phyloP scores from a whole-genome alignment of 2,888 invertebrate genomes.

The Melanostoma mellinum region DNA sequence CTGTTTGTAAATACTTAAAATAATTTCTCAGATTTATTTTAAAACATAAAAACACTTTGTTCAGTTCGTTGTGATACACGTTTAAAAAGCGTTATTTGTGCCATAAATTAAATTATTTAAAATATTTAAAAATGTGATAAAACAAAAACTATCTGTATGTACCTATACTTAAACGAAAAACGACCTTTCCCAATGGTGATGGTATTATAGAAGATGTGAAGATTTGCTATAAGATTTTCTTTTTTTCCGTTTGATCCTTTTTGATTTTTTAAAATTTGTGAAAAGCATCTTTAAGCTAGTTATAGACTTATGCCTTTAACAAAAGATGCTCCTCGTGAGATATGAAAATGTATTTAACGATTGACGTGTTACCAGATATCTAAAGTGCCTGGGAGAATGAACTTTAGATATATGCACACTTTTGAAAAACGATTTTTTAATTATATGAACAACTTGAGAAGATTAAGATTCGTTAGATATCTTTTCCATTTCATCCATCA shows the following conservation, averaged over 20 bases:
- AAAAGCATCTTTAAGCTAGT: neutral
- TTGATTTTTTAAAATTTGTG: neutral
- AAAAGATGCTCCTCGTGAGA: neutral
- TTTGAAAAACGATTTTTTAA: neutral
- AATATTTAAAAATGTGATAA: slow-evolving; percentile 24
- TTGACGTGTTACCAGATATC: neutral
- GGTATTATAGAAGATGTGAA: slow-evolving; percentile 60
- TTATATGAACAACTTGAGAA: slow-evolving; percentile 14
- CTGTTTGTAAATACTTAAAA: slow-evolving; percentile 64
- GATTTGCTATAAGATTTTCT: slow-evolving; percentile 33
- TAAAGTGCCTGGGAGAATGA: slow-evolving; percentile 28
- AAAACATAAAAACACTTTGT: slow-evolving; percentile 4
- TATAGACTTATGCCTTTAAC: neutral
- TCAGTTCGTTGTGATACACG: slow-evolving; percentile 28
- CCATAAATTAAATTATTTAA: slow-evolving; percentile 32
- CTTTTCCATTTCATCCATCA: slow-evolving; percentile 4
- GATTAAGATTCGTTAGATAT: slow-evolving; percentile 11
- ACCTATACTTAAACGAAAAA: slow-evolving; percentile 40
- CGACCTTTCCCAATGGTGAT: slow-evolving; percentile 68
- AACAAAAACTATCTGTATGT: slow-evolving; percentile 25
- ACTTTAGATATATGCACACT: slow-evolving; percentile 13
- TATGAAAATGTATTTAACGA: neutral
- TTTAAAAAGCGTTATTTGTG: slow-evolving; percentile 35
- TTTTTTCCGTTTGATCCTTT: neutral
- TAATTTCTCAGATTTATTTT: slow-evolving; percentile 42